A percentile compares a stretch with the other conserved stretches of the same genome.
These are phyloP conservation scores for Apamea monoglypha DNA, from an alignment of 2,888 invertebrate genomes.

Conservation along the genomic window DNA sequence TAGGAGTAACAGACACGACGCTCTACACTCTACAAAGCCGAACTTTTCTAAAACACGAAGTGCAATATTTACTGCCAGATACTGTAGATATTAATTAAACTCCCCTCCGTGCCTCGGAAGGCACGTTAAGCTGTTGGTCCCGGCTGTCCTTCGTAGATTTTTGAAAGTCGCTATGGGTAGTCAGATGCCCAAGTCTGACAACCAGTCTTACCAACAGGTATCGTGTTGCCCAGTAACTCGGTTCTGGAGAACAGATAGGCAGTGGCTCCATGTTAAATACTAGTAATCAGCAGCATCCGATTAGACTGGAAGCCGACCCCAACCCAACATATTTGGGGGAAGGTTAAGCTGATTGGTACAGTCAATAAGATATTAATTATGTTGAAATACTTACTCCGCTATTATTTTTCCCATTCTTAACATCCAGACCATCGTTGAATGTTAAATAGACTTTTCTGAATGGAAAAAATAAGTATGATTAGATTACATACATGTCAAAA, in stretches of 20 bases:
- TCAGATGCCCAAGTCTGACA: no score
- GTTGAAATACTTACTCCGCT: constrained; percentile 78
- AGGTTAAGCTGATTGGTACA: not conserved
- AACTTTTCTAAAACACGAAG: not conserved
- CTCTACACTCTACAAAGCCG: no score
- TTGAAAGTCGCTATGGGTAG: not conserved
- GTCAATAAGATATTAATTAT: constrained; percentile 17
- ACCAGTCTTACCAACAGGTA: no score
- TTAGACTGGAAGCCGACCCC: no score
- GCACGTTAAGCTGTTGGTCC: no score
- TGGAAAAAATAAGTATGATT: constrained; percentile 67
- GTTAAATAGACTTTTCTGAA: constrained; percentile 92
- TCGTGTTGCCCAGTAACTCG: no score
- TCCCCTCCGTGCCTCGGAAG: no score
- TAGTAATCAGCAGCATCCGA: not conserved
- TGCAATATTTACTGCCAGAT: not conserved
- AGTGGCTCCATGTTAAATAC: not conserved
- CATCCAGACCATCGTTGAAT: constrained; percentile 86
- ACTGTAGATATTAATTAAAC: constrained; percentile 5
- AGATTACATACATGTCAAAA: not conserved
- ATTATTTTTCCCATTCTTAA: constrained; percentile 71
- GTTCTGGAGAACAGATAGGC: no score
- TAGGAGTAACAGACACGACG: no score
- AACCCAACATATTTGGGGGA: no score
- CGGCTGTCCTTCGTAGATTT: not conserved